Evolutionary conservation across 2,888 invertebrate species (phyloP), one percentile per base, ranked within the genome.

Genomic region (Xanthorhoe spadicearia): DNA sequence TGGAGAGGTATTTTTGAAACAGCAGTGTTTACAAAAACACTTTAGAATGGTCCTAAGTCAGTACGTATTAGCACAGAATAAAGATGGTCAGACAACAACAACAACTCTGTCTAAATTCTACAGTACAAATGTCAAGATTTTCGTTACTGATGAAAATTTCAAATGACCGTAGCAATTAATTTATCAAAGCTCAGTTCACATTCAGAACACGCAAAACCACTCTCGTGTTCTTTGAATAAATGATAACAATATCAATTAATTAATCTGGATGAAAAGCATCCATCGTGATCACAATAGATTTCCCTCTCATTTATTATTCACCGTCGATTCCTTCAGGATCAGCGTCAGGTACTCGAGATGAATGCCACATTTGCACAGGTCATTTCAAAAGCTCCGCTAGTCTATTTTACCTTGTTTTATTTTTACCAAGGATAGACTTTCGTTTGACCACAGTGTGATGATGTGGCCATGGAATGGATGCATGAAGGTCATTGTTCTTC

Each of bases 251-350:
- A 70, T 64, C 69, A 72, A 74, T 74, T 72, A 69, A 74, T 69
- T 72, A 68, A 57, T 59, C 43, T 48, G 53, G 66, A 72, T 68
- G 65, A 70, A 71, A 68, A 72, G 70, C 69, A 64, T 65, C 64
- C 19, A 65, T 65, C 63, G 64, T 35, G 54, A 61, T 61, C 66
- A 72, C 68, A 72, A 72, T 72, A 71, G 67, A 71, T 58, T 70
- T 74, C 48, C 65, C 68, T 32, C 70, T 78, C 80, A 86, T 90
- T 86, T 85, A 86, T 89, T 86, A 89, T 88, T 88, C 87, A 87
- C 81, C 77, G 79, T 80, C 80, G 82, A 87, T 85, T 86, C 82
- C 76, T 74, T 75, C 74, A 72, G 81, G 85, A 84, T 82, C 78
- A 80, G 74, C 75, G 75, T 73, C 74, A 74, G 76, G n/a, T n/a